These are phyloP conservation scores for Oscheius sp. DNA, from an alignment of 2,888 invertebrate species.

Conservation along the genomic window DNA sequence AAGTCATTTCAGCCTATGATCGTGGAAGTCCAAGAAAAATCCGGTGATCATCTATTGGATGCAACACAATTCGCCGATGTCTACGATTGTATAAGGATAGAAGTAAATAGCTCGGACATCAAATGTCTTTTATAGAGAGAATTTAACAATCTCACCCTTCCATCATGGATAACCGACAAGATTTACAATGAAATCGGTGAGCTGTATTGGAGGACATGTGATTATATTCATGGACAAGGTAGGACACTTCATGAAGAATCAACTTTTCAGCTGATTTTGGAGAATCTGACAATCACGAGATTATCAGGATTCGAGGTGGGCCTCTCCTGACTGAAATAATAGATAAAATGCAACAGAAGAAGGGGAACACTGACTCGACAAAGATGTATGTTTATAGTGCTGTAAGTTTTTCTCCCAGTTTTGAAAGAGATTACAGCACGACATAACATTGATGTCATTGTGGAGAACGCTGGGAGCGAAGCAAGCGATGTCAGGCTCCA, in stretches of 20 bases:
- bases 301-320: slow-evolving; percentile 25
- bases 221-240: slow-evolving; percentile 28
- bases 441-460: slow-evolving; percentile 28
- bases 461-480: slow-evolving; percentile 28
- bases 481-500: slow-evolving; percentile 10
- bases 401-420: too few relatives aligned
- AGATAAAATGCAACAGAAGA: slow-evolving; percentile 2
- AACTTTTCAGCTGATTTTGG: slow-evolving; percentile 24
- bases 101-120: too few relatives aligned
- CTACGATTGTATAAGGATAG: slow-evolving; percentile 25
- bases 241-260: slow-evolving; percentile 23
- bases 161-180: slow-evolving; percentile 18
- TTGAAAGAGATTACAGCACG: slow-evolving; percentile 37
- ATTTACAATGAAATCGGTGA: slow-evolving; percentile 13
- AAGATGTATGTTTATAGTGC: slow-evolving; percentile 29
- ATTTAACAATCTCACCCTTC: slow-evolving; percentile 22
- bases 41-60: slow-evolving; percentile 14
- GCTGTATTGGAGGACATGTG: slow-evolving; percentile 4
- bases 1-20: slow-evolving; percentile 23
- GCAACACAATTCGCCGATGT: not conserved
- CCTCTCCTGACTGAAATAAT: slow-evolving; percentile 31
- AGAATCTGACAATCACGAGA: slow-evolving; percentile 17
- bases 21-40: not conserved
- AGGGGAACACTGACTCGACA: slow-evolving; percentile 10
- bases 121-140: too few relatives aligned